Evolutionary conservation across 2,113 vertebrate species (phyloP).

Genomic region (Miniopterus natalensis): DNA sequence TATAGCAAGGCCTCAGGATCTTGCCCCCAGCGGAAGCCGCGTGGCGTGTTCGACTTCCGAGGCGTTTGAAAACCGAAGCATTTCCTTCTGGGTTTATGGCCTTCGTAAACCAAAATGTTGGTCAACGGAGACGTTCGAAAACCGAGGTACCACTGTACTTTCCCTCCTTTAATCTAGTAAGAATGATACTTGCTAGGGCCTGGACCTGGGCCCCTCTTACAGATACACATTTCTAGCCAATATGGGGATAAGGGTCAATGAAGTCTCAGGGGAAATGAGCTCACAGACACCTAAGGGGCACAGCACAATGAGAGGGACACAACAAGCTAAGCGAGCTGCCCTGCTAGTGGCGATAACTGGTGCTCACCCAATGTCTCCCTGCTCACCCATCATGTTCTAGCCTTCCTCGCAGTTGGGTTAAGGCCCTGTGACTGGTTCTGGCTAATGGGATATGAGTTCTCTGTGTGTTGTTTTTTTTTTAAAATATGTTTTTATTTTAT

Average conservation of each 20-base stretch:
- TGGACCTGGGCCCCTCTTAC: neutral
- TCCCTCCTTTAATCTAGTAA: neutral
- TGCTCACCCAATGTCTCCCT: neutral
- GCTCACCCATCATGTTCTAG: neutral
- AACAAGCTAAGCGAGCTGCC: neutral
- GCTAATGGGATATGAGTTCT: neutral
- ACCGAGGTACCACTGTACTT: neutral
- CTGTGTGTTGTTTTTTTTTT: neutral
- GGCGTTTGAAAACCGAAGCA: no score
- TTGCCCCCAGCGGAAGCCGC: no score
- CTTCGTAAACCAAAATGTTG: no score
- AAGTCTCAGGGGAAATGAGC: neutral
- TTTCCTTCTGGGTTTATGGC: no score
- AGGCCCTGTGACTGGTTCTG: neutral
- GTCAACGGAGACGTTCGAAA: no score
- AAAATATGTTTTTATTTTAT: no score
- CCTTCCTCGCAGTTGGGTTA: neutral
- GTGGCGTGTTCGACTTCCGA: no score
- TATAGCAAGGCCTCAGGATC: no score
- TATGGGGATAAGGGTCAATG: neutral
- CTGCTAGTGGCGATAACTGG: neutral
- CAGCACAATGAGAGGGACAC: neutral
- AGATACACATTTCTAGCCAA: neutral
- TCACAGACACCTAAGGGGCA: neutral
- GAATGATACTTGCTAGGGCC: neutral